Percentiles rank a stretch among this genome's conserved stretches.
phyloP scores from a whole-genome alignment of 2,888 invertebrate species.

The Ornithoptera alexandrae region DNA sequence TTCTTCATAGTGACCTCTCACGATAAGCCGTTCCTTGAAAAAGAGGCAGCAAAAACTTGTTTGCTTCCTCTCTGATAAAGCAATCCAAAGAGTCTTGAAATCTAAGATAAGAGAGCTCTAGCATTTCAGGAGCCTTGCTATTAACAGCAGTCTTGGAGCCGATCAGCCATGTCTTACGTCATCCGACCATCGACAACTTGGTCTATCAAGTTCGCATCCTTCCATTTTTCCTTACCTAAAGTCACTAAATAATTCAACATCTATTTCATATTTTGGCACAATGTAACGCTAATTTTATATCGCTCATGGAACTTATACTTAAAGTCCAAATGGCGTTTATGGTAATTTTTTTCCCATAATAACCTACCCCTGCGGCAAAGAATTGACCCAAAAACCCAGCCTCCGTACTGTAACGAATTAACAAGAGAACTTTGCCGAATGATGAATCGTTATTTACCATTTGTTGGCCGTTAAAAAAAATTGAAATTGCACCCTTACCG shows the following conservation, averaged over 20 bases:
- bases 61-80: too few relatives aligned
- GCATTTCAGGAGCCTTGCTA: too few relatives aligned
- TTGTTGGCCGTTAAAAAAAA: slow-evolving; percentile 40
- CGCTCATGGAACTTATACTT: slow-evolving; percentile 24
- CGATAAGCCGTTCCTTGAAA: too few relatives aligned
- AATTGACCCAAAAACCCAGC: slow-evolving; percentile 57
- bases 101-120: too few relatives aligned
- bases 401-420: slow-evolving; percentile 61
- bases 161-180: too few relatives aligned
- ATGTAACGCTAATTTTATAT: slow-evolving; percentile 19
- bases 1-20: too few relatives aligned
- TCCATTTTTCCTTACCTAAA: not conserved
- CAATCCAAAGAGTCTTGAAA: too few relatives aligned
- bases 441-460: slow-evolving; percentile 61
- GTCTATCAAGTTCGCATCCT: too few relatives aligned
- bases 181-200: too few relatives aligned
- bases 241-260: slow-evolving; percentile 8
- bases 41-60: too few relatives aligned
- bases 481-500: slow-evolving; percentile 16
- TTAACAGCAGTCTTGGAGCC: too few relatives aligned
- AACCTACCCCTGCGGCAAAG: slow-evolving; percentile 44
- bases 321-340: slow-evolving; percentile 35
- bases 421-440: slow-evolving; percentile 64
- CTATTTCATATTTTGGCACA: slow-evolving; percentile 8
- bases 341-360: slow-evolving; percentile 50